Conservation (phyloP, 2,797 vertebrate genomes). For the Anas flavirostris region DNA sequence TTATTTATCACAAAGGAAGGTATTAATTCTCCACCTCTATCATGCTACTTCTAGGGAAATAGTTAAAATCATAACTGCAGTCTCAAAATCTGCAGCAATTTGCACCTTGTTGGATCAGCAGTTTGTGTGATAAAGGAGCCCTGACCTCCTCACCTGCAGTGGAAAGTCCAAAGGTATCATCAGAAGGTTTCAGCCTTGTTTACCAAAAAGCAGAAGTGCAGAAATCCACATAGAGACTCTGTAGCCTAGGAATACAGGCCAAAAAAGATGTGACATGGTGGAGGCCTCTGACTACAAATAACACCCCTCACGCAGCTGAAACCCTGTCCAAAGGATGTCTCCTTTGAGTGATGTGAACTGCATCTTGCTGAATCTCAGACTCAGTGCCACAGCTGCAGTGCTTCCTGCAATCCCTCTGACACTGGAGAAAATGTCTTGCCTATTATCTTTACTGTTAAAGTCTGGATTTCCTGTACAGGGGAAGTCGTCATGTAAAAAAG, state of each 20-base stretch:
- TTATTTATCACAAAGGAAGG: neutral
- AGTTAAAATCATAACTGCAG: neutral
- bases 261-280: neutral
- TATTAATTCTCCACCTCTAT: neutral
- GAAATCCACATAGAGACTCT: neutral
- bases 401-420: slow-evolving; percentile 24
- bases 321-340: neutral
- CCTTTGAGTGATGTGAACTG: neutral
- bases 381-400: slow-evolving; percentile 11
- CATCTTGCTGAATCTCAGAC: neutral
- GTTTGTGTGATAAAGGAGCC: neutral
- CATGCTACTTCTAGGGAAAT: neutral
- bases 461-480: slow-evolving; percentile 50
- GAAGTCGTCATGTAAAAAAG: slow-evolving; percentile 25
- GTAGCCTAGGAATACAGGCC: neutral
- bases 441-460: slow-evolving; percentile 45
- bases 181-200: neutral
- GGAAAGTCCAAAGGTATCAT: slow-evolving; percentile 36
- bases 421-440: slow-evolving; percentile 12
- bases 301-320: neutral
- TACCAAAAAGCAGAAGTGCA: neutral
- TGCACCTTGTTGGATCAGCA: neutral
- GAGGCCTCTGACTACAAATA: neutral
- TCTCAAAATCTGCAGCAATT: neutral
- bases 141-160: neutral